Percentiles rank a stretch among this genome's conserved stretches.
Evolutionary conservation across 2,797 vertebrate genomes (phyloP).

Genomic region (Enteromius unitaeniatus): DNA sequence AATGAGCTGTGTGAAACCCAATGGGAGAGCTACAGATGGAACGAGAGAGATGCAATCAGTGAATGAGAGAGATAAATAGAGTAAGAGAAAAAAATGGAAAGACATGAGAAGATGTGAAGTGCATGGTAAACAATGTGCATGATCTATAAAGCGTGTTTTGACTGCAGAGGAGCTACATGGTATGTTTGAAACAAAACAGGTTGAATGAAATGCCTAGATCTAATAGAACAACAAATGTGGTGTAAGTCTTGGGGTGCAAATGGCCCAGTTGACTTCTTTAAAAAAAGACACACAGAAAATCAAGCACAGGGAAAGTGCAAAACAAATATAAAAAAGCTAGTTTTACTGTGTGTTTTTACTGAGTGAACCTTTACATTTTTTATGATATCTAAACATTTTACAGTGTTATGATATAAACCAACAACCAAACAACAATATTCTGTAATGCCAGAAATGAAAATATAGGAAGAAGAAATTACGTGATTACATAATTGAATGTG

Average conservation of each 20-base stretch:
- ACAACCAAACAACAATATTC: no score
- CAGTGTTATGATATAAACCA: no score
- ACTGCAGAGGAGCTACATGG: slow-evolving; percentile 17
- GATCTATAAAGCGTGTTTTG: slow-evolving; percentile 43
- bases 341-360: no score
- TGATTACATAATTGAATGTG: neutral
- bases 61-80: slow-evolving; percentile 28
- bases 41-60: slow-evolving; percentile 49
- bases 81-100: slow-evolving; percentile 21
- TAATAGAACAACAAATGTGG: neutral
- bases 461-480: no score
- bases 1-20: slow-evolving; percentile 50
- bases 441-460: no score
- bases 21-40: slow-evolving; percentile 55
- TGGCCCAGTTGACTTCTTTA: neutral
- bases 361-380: no score
- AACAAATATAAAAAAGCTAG: slow-evolving; percentile 10
- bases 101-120: slow-evolving; percentile 28
- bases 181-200: slow-evolving; percentile 21
- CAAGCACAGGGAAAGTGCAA: neutral
- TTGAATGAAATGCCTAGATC: slow-evolving; percentile 5
- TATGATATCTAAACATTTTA: no score
- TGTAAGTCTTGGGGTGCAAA: neutral
- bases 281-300: neutral
- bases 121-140: slow-evolving; percentile 47